These are phyloP conservation scores for Falco peregrinus DNA, from an alignment of 2,797 vertebrate species.

Conservation along the genomic window DNA sequence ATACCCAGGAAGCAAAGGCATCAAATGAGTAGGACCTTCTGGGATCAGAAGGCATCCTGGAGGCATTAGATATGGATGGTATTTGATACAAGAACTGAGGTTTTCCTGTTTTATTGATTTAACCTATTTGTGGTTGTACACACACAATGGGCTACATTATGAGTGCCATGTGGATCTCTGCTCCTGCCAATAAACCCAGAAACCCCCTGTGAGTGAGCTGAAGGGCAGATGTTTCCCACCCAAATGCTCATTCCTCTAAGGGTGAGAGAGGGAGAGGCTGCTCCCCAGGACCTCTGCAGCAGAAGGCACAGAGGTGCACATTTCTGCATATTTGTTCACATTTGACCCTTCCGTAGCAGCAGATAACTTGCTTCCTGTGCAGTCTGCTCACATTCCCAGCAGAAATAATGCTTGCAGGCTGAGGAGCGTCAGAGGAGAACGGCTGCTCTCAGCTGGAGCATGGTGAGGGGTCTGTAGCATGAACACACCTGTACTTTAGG, in stretches of 20 bases:
- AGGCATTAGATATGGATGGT: constrained; percentile 66
- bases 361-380: neutral
- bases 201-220: neutral
- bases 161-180: neutral
- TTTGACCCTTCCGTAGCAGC: neutral
- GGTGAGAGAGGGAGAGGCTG: neutral
- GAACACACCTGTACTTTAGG: neutral
- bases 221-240: constrained; percentile 66
- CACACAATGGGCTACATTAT: constrained; percentile 45
- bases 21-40: constrained; percentile 40
- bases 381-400: neutral
- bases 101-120: constrained; percentile 1
- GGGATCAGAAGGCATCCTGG: constrained; percentile 63
- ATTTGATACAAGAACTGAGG: constrained; percentile 60
- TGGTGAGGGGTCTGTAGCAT: neutral
- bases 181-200: constrained; percentile 37
- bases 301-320: neutral
- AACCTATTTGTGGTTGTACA: neutral
- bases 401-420: neutral
- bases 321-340: neutral
- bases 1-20: neutral
- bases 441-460: neutral
- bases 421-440: neutral
- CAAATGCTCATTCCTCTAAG: neutral
- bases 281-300: neutral